Base-by-base conservation (phyloP, 1,140 invertebrate species). In the Teleopsis dalmanni region DNA sequence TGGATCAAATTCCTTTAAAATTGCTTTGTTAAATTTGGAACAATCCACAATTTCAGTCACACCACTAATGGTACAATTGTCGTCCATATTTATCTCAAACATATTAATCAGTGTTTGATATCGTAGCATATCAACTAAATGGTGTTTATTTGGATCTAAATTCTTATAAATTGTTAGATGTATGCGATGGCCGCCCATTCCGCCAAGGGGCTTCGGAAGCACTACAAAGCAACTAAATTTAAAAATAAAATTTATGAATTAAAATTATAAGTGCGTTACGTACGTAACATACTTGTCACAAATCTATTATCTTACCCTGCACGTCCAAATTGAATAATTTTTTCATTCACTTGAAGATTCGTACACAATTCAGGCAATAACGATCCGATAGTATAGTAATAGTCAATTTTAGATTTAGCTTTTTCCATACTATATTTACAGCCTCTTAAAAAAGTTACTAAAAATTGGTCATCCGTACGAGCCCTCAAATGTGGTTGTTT, bases 391-490 rank as follows among this genome's bases (percentile, higher is more conserved):
- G 78, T 76, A 54, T 80, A 80, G 62, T 73, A 79, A 62, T 76
- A 73, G 52, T 82, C 80, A 4, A 82, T 48, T 57, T 80, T 81
- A 53, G 76, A 62, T 60, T 81, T 82, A 10, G 75, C 75, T 53
- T 71, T 68, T 60, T 81, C 77, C 50, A 82, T 62, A 54, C 78
- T 82, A 61, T 77, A 81, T 65, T 84, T 84, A 52, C 76, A 77
- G 29, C 79, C 77, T 11, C 81, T 70, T 27, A 83, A 60, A 62
- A 81, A 80, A 36, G 67, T 72, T 18, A 78, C 51, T 11, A 82
- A 51, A 65, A 75, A 77, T 62, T 78, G 75, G 55, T 81, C 77
- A 56, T 77, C 79, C 9, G 25, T 45, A 16, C 54, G 47, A 22
- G 52, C 22, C 37, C 62, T 75, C 29, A 81, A 62, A 60, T 81